These are phyloP conservation scores for Diaperis boleti DNA, from an alignment of 2,888 invertebrate genomes.

Conservation along the genomic window DNA sequence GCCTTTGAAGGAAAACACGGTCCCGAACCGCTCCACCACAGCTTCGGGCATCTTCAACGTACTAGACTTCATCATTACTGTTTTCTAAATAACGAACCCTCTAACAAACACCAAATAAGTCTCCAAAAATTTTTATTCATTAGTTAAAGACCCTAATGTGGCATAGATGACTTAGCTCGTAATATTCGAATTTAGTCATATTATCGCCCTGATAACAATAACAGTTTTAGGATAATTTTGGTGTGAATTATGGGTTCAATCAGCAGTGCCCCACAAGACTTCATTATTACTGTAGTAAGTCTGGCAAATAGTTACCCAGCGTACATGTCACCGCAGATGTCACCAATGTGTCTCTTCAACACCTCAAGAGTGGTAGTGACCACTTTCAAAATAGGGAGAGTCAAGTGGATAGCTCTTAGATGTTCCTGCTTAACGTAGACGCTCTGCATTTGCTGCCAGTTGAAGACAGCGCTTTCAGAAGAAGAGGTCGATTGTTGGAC, in stretches of 20 bases:
- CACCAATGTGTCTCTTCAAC: constrained; percentile 6
- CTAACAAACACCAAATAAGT: too few species aligned
- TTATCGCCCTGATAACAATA: too few species aligned
- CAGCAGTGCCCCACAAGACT: too few species aligned
- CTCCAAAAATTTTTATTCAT: too few species aligned
- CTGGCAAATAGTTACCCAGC: constrained; percentile 9
- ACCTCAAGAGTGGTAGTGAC: not conserved
- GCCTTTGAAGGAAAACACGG: not conserved
- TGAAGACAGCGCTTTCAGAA: constrained; percentile 3
- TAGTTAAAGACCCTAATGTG: too few species aligned
- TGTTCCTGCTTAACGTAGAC: not conserved
- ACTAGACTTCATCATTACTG: constrained; percentile 2
- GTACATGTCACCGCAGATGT: constrained; percentile 3
- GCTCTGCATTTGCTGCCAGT: constrained; percentile 5
- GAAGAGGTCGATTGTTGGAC: not conserved
- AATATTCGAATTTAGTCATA: too few species aligned
- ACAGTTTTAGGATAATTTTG: too few species aligned
- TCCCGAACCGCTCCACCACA: not conserved
- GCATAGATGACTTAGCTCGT: too few species aligned
- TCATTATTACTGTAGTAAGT: too few species aligned
- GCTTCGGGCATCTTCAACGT: constrained; percentile 8
- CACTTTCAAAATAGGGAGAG: not conserved
- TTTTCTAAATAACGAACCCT: too few species aligned
- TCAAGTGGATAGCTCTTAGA: not conserved
- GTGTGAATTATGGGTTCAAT: too few species aligned